Percentiles rank a stretch among this genome's conserved stretches.
Conservation (phyloP, 2,797 vertebrate species). For the Crypturellus tataupa region DNA sequence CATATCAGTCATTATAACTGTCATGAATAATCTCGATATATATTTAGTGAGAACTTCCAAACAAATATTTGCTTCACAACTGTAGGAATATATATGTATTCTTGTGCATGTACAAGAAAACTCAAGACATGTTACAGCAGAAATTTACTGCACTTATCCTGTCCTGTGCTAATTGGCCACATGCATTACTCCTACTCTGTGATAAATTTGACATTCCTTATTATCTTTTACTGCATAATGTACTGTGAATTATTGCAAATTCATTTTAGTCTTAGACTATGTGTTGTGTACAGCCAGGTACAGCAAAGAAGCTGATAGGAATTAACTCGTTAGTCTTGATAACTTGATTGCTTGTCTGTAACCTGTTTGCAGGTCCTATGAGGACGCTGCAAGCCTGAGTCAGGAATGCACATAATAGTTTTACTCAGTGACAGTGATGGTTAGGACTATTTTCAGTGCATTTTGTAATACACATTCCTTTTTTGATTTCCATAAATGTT, state of each 20-base stretch:
- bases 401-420: background rate
- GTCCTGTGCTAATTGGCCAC: background rate
- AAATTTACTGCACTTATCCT: background rate
- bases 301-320: background rate
- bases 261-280: background rate
- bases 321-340: background rate
- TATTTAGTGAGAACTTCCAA: background rate
- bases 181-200: background rate
- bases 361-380: background rate
- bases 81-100: background rate
- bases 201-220: background rate
- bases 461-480: background rate
- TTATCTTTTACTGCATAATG: background rate
- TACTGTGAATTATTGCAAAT: background rate
- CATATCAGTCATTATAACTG: background rate
- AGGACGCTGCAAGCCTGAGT: background rate
- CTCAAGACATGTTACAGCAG: background rate
- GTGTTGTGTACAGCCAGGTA: background rate
- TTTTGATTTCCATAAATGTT: conserved; percentile 25
- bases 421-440: background rate
- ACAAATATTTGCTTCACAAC: background rate
- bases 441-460: background rate
- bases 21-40: background rate
- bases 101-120: background rate
- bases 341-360: background rate